A percentile compares a stretch with the other conserved stretches of the same genome.
Conservation (phyloP, 2,797 vertebrate genomes). For the Selene dorsalis region DNA sequence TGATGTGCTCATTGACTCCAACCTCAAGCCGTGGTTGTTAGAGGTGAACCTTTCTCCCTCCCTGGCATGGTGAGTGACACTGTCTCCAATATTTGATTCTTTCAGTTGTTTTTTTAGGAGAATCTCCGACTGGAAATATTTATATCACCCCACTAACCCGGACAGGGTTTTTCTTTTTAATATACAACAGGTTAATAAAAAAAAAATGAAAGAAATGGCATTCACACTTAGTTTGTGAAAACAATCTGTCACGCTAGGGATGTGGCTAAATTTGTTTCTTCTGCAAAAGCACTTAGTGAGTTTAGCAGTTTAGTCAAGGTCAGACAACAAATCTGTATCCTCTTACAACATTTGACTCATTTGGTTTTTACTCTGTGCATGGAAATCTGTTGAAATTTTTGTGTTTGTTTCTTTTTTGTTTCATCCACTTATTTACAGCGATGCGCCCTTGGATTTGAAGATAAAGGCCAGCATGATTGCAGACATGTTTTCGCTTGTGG, state of each 20-base stretch:
- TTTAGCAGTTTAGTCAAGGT: slow-evolving; percentile 35
- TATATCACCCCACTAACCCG: neutral
- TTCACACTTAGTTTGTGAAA: slow-evolving; percentile 7
- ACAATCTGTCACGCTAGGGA: slow-evolving; percentile 3
- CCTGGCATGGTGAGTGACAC: slow-evolving; percentile 92
- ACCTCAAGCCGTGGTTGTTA: slow-evolving; percentile 97
- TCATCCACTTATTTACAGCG: slow-evolving; percentile 81
- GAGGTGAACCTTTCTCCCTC: slow-evolving; percentile 99
- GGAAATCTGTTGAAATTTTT: slow-evolving; percentile 16
- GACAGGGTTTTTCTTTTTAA: slow-evolving; percentile 1
- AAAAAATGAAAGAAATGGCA: slow-evolving; percentile 38
- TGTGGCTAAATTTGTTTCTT: slow-evolving; percentile 33
- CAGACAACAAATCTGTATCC: slow-evolving; percentile 24
- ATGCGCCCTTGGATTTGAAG: slow-evolving; percentile 97
- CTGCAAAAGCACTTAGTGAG: slow-evolving; percentile 16
- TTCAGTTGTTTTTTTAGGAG: slow-evolving; percentile 38
- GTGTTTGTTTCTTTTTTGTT: slow-evolving; percentile 31
- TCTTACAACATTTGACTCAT: slow-evolving; percentile 5
- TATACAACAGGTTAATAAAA: slow-evolving; percentile 19
- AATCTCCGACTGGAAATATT: neutral
- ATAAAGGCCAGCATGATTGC: slow-evolving; percentile 99
- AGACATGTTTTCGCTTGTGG: slow-evolving; percentile 98
- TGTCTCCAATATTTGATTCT: slow-evolving; percentile 26
- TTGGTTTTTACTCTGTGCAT: neutral
- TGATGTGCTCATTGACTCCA: slow-evolving; percentile 96